Conservation (phyloP, 1,140 invertebrate species). For the Armadillidium nasatum region DNA sequence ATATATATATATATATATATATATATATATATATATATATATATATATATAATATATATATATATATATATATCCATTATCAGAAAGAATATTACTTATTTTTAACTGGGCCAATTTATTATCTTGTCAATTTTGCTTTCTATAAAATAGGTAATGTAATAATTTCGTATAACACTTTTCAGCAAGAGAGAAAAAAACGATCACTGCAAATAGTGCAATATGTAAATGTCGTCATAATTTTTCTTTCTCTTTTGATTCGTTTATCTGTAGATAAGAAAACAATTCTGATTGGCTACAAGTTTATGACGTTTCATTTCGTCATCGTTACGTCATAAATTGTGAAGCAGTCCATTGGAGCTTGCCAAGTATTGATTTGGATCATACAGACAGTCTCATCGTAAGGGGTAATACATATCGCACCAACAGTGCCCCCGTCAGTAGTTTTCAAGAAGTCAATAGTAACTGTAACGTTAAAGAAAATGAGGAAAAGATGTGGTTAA, state of each 20-base stretch:
- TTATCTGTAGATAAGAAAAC: not conserved
- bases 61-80: no score
- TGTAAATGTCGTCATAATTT: no score
- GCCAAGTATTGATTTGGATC: conserved; percentile 39
- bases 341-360: conserved; percentile 27
- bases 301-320: conserved; percentile 25
- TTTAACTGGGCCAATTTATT: no score
- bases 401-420: conserved; percentile 29
- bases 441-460: conserved; percentile 33
- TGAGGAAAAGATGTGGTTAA: conserved; percentile 25
- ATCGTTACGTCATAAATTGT: conserved; percentile 22
- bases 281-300: conserved; percentile 23
- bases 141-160: no score
- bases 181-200: no score
- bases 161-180: no score
- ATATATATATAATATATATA: no score
- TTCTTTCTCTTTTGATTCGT: not conserved
- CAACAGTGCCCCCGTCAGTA: conserved; percentile 31
- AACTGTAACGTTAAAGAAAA: conserved; percentile 33
- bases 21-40: no score
- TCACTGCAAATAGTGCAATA: no score
- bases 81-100: no score
- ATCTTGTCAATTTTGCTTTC: no score
- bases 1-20: no score
- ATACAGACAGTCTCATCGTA: conserved; percentile 28